phyloP scores from a whole-genome alignment of 1,140 invertebrate genomes.

The Holcopasites calliopsidis region DNA sequence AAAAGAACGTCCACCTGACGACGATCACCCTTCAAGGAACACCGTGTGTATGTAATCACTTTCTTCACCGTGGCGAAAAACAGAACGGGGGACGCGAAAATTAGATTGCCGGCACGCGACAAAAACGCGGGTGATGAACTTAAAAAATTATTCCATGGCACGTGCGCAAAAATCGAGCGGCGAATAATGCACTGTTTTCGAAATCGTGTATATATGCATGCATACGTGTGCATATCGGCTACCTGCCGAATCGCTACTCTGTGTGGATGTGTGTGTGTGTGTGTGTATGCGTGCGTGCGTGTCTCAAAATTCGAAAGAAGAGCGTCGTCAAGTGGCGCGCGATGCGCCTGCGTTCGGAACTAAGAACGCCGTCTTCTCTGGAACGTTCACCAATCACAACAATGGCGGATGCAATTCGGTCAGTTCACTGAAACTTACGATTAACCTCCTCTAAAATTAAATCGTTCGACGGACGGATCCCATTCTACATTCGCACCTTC shows the following conservation, averaged over 20 bases:
- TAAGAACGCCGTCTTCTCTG: conserved; percentile 69
- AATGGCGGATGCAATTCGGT: conserved; percentile 74
- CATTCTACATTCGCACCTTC: conserved; percentile 44
- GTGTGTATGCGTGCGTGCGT: conserved; percentile 22
- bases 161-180: conserved; percentile 44
- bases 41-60: not conserved
- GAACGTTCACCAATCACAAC: conserved; percentile 71
- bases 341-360: conserved; percentile 58
- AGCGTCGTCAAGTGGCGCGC: conserved; percentile 26
- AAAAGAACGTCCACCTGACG: not conserved
- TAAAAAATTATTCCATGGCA: conserved; percentile 35
- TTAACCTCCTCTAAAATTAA: conserved; percentile 34
- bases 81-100: not conserved
- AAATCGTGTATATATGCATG: conserved; percentile 24
- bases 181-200: conserved; percentile 48
- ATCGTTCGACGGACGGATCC: not conserved
- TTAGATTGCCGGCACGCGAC: not conserved
- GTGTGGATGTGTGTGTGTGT: conserved; percentile 6
- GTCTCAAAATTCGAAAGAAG: conserved; percentile 57
- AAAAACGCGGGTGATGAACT: conserved; percentile 27
- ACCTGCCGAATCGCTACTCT: too few species aligned
- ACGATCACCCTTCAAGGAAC: conserved; percentile 3
- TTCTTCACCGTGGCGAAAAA: not conserved
- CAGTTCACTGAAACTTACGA: conserved; percentile 64
- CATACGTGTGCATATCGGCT: not conserved